Evolutionary conservation across 2,888 invertebrate genomes (phyloP).

Genomic region (Acanthoscelides obtectus): DNA sequence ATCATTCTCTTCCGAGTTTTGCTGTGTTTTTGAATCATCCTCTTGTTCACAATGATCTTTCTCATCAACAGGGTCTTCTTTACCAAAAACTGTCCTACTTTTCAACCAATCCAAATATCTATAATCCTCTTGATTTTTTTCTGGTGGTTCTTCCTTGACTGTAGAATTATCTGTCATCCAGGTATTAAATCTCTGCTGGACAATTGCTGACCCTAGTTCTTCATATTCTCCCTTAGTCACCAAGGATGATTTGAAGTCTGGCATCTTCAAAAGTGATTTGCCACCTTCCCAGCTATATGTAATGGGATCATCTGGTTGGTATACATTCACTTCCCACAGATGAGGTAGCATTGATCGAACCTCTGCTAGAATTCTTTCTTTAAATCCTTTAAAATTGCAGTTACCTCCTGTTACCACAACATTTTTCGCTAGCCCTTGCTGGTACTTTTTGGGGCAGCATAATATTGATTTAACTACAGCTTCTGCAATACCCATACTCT

Average conservation of each 20-base stretch:
- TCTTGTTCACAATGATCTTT: constrained; percentile 7
- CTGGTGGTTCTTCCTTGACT: constrained; percentile 13
- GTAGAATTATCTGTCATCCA: constrained; percentile 35
- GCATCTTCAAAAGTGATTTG: constrained; percentile 65
- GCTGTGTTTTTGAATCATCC: background rate
- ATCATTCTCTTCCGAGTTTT: background rate
- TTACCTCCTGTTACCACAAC: constrained; percentile 83
- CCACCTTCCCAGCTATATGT: constrained; percentile 91
- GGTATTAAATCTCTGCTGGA: constrained; percentile 54
- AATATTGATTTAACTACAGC: constrained; percentile 75
- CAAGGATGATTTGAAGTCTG: constrained; percentile 65
- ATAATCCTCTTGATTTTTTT: constrained; percentile 16
- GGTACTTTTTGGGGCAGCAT: constrained; percentile 67
- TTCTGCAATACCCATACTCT: constrained; percentile 88
- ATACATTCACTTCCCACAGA: constrained; percentile 71
- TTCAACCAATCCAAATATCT: constrained; percentile 26
- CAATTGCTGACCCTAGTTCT: constrained; percentile 68
- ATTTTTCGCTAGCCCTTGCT: constrained; percentile 73
- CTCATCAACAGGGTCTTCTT: constrained; percentile 16
- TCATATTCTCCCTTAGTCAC: constrained; percentile 85
- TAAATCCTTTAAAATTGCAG: constrained; percentile 77
- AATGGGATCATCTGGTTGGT: constrained; percentile 65
- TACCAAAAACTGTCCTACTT: constrained; percentile 28
- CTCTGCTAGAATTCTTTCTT: constrained; percentile 72
- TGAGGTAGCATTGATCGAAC: constrained; percentile 74